Base-by-base conservation (phyloP, 2,113 vertebrate genomes). In the Bettongia penicillata region DNA sequence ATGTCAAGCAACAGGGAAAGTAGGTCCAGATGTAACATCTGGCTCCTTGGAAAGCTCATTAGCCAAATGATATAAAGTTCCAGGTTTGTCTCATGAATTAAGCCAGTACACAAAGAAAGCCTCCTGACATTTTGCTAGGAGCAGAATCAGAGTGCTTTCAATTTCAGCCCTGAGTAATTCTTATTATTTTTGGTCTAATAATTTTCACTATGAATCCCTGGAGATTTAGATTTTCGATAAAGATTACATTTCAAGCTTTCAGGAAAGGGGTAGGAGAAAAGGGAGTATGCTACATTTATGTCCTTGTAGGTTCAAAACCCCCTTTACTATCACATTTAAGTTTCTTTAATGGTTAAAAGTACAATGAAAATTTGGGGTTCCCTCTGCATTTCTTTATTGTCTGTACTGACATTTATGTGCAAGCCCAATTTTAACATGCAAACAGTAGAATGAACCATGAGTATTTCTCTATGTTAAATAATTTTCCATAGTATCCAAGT, bases 21-120 rank as follows among this genome's bases (percentile, higher is more conserved):
- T 96, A 95, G 91, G 97, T 94, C 94, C 93, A 97, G 90, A 57
- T 96, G 96, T 61, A 53, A 55, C 94, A 93, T 96, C 97, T 98
- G 97, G 93, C 24, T 96, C 96, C 93, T 94, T 49, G 19, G 94
- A 93, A 96, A 92, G 92, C 61, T 94, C 90, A 31, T 14, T 50
- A 93, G 95, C 50, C 52, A 93, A 0, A 51, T 94, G 23, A 1
- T 95, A 37, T 47, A 3, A 97, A 96, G 25, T 93, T 94, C 61
- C 84, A 96, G 94, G 95, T 96, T 97, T 97, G 92, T 97, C 96
- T 84, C 77, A 84, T 50, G 26, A 92, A 95, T 94, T 96, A 95
- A 84, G 94, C 48, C 97, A 93, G 90, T 55, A 52, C 93, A 24
- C 96, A 97, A 16, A 68, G 92, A 61, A 91, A 84, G 91, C 97